These are phyloP conservation scores for Halyomorpha halys DNA, from an alignment of 1,140 invertebrate genomes.

Conservation along the genomic window DNA sequence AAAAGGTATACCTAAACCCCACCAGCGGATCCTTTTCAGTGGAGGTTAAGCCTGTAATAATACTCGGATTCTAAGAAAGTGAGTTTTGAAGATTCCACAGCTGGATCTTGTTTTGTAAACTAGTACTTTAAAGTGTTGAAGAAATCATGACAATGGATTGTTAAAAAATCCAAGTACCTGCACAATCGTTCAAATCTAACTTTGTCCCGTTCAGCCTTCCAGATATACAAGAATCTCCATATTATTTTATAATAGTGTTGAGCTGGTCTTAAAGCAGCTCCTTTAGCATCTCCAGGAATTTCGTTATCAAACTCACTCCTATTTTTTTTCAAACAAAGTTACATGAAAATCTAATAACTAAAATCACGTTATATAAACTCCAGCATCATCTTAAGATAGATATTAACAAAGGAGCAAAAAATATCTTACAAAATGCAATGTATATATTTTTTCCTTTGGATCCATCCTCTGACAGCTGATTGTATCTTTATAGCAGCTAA, in stretches of 20 bases:
- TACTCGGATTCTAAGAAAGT: too few species aligned
- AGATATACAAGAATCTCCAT: slow-evolving; percentile 58
- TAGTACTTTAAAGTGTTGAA: not conserved
- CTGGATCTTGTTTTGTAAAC: too few species aligned
- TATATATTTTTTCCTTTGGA: slow-evolving; percentile 48
- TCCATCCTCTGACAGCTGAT: slow-evolving; percentile 56
- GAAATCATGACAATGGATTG: too few species aligned
- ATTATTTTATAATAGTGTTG: slow-evolving; percentile 59
- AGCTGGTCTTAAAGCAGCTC: slow-evolving; percentile 48
- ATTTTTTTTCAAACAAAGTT: not conserved
- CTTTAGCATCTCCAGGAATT: slow-evolving; percentile 40
- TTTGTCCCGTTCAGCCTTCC: slow-evolving; percentile 55
- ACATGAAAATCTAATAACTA: not conserved
- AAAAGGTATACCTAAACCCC: too few species aligned
- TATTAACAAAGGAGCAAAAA: not conserved
- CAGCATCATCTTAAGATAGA: not conserved
- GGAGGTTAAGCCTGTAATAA: too few species aligned
- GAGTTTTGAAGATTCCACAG: too few species aligned
- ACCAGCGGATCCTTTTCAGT: too few species aligned
- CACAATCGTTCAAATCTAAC: slow-evolving; percentile 63
- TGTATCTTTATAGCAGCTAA: slow-evolving; percentile 60
- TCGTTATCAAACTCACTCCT: slow-evolving; percentile 60
- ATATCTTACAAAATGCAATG: slow-evolving; percentile 50
- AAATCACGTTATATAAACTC: not conserved
- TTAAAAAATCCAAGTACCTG: slow-evolving; percentile 37